Conservation (phyloP, 2,888 invertebrate genomes). For the Allolobophora icterica region DNA sequence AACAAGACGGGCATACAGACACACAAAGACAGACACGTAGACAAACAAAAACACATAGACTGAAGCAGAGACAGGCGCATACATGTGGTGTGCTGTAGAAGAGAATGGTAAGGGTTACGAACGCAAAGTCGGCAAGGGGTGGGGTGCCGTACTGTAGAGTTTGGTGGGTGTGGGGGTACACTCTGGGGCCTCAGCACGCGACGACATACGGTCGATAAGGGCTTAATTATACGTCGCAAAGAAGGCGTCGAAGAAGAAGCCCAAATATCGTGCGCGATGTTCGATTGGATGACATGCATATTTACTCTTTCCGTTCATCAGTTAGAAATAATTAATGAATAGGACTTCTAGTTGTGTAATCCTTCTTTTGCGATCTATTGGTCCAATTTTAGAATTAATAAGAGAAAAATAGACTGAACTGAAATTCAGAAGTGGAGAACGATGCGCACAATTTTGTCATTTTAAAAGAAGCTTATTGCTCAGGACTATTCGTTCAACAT, state of each 20-base stretch:
- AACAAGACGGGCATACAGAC: neutral
- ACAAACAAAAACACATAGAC: no score
- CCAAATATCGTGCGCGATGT: neutral
- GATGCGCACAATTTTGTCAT: no score
- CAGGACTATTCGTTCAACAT: no score
- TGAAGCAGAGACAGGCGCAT: neutral
- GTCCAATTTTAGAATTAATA: no score
- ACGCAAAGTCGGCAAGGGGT: no score
- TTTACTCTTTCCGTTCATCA: neutral
- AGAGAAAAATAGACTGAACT: no score
- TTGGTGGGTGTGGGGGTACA: neutral
- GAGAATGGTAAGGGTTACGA: no score
- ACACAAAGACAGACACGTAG: neutral
- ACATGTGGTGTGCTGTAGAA: neutral
- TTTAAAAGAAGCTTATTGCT: no score
- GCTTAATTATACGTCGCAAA: neutral
- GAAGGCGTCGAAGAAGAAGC: neutral
- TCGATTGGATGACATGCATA: neutral
- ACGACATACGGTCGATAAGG: neutral
- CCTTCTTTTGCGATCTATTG: no score
- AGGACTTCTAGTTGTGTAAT: no score
- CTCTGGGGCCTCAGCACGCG: neutral
- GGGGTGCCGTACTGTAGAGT: neutral
- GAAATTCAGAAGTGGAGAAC: no score
- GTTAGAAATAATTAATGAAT: neutral